A percentile compares a stretch with the other conserved stretches of the same genome.
These are phyloP conservation scores for Netelia melanura DNA, from an alignment of 2,888 invertebrate species.

Conservation along the genomic window DNA sequence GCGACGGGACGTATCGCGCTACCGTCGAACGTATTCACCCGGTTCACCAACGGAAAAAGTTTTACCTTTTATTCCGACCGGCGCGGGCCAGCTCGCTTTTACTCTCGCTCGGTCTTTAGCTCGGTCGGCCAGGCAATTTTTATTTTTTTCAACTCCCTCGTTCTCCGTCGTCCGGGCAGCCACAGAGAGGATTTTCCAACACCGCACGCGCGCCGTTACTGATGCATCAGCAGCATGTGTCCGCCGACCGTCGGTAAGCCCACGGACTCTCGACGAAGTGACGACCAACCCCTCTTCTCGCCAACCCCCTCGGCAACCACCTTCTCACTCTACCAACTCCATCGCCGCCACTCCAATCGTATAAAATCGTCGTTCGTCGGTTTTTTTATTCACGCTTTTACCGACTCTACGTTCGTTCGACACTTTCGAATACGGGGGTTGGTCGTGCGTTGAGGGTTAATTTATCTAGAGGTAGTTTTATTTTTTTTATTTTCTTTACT, in stretches of 20 bases:
- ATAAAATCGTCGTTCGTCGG: conserved; percentile 59
- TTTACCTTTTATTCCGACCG: conserved; percentile 21
- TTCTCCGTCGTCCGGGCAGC: conserved; percentile 36
- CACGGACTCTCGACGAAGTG: conserved; percentile 36
- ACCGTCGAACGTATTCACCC: too few relatives aligned
- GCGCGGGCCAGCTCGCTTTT: conserved; percentile 16
- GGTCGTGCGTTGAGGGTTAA: neutral
- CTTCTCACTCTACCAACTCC: conserved; percentile 29
- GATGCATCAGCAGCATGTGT: conserved; percentile 56
- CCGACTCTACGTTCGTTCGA: conserved; percentile 43
- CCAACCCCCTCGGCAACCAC: conserved; percentile 3
- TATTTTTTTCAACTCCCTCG: conserved; percentile 43
- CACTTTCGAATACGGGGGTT: neutral
- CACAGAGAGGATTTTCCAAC: conserved; percentile 59
- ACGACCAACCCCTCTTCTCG: conserved; percentile 24
- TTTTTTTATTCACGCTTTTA: conserved; percentile 59
- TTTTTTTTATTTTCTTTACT: neutral
- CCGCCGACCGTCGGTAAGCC: conserved; percentile 66
- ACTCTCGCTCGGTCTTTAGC: conserved; percentile 39
- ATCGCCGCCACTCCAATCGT: conserved; percentile 54
- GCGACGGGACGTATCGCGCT: too few relatives aligned
- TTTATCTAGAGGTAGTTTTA: neutral
- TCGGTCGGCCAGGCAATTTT: conserved; percentile 47
- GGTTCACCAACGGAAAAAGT: neutral
- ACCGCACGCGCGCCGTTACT: conserved; percentile 43